A percentile compares a stretch with the other conserved stretches of the same genome.
These are phyloP conservation scores for Subacronicta megacephala DNA, from an alignment of 2,888 invertebrate species.

Conservation along the genomic window DNA sequence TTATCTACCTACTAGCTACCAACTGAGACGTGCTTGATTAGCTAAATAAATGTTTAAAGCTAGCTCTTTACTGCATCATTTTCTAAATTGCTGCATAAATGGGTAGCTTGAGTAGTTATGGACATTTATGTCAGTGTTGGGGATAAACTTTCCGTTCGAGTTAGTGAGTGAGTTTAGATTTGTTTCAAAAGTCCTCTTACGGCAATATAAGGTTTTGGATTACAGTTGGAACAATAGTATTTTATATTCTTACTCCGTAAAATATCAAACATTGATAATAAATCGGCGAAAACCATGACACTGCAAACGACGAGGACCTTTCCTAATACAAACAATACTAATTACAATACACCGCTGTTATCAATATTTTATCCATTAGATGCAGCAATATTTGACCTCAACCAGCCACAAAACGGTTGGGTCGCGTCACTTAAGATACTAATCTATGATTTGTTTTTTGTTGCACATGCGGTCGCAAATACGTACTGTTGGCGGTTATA, in stretches of 20 bases:
- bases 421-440: slow-evolving; percentile 21
- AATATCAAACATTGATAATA: no score
- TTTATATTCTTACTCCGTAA: no score
- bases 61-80: slow-evolving; percentile 38
- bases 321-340: no score
- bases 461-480: slow-evolving; percentile 51
- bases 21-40: slow-evolving; percentile 43
- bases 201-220: no score
- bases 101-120: not conserved
- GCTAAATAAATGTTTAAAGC: slow-evolving; percentile 44
- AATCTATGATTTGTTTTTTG: slow-evolving; percentile 16
- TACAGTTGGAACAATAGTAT: no score
- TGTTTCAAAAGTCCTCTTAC: no score
- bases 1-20: slow-evolving; percentile 37
- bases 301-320: no score
- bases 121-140: not conserved
- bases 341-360: no score
- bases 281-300: no score
- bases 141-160: not conserved
- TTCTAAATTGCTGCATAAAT: slow-evolving; percentile 12
- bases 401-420: slow-evolving; percentile 6
- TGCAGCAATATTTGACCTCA: not conserved
- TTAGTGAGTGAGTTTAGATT: no score
- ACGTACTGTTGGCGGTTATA: slow-evolving; percentile 42
- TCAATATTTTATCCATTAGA: not conserved